Percentiles rank a stretch among this genome's conserved stretches.
These are phyloP conservation scores for Prietella phreatophila DNA, from an alignment of 2,113 vertebrate genomes.

Conservation along the genomic window DNA sequence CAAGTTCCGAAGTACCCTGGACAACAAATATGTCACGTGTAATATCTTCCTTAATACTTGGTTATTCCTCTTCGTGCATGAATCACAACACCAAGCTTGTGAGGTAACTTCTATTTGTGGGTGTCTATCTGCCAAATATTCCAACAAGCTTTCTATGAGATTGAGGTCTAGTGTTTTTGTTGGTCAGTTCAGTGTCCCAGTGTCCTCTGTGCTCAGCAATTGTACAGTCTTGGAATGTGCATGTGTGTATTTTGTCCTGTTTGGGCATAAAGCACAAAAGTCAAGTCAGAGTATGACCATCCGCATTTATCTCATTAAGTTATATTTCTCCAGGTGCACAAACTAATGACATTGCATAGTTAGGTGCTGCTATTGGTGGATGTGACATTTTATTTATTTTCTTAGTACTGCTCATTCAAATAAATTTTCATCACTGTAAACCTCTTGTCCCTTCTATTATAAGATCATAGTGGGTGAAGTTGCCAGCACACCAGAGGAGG, in stretches of 20 bases:
- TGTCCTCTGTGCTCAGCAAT: background rate
- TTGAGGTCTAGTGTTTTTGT: background rate
- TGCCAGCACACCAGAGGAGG: conserved; percentile 84
- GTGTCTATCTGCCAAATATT: background rate
- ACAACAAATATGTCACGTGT: background rate
- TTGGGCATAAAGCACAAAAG: too few relatives aligned
- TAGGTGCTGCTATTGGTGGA: background rate
- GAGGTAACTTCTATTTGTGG: background rate
- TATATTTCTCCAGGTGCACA: background rate
- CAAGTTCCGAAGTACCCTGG: background rate
- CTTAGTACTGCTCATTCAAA: background rate
- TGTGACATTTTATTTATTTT: background rate
- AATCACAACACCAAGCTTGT: background rate
- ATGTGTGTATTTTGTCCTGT: background rate
- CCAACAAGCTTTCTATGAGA: background rate
- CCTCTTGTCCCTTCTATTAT: background rate
- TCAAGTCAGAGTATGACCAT: background rate
- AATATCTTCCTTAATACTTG: background rate
- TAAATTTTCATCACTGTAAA: background rate
- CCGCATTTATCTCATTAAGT: background rate
- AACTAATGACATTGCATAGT: background rate
- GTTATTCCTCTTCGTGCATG: background rate
- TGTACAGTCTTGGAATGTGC: background rate
- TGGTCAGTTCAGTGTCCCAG: background rate
- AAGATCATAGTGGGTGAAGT: conserved; percentile 92